phyloP scores from a whole-genome alignment of 2,113 vertebrate genomes.

The Myotis yumanensis region DNA sequence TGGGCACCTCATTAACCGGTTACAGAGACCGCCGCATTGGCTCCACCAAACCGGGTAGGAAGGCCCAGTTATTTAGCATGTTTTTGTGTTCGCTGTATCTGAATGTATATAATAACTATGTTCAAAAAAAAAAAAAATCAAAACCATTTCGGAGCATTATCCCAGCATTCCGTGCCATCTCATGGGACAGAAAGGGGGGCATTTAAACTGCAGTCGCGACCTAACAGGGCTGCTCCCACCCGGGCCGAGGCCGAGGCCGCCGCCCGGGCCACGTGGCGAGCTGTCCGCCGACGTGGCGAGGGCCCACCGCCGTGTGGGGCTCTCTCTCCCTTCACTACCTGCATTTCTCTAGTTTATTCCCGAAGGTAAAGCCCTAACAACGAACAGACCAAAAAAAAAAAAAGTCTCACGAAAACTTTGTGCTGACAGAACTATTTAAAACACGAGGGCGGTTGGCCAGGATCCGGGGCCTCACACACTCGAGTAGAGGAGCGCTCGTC shows the following conservation, averaged over 20 bases:
- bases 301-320: background rate
- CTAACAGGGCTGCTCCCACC: background rate
- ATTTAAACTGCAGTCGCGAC: background rate
- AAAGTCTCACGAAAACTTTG: background rate
- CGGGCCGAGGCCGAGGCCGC: background rate
- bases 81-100: background rate
- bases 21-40: background rate
- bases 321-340: background rate
- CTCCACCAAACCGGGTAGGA: background rate
- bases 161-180: background rate
- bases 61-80: background rate
- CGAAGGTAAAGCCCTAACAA: background rate
- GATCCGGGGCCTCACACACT: too few species aligned
- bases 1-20: background rate
- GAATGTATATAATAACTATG: background rate
- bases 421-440: constrained; percentile 3
- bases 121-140: background rate
- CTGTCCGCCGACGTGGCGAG: background rate
- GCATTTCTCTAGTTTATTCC: background rate
- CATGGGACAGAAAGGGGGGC: background rate
- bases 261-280: background rate
- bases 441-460: background rate
- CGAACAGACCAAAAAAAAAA: background rate
- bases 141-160: constrained; percentile 28
- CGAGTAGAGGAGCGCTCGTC: background rate